phyloP scores from a whole-genome alignment of 2,888 invertebrate genomes.

The Odontothrips loti region DNA sequence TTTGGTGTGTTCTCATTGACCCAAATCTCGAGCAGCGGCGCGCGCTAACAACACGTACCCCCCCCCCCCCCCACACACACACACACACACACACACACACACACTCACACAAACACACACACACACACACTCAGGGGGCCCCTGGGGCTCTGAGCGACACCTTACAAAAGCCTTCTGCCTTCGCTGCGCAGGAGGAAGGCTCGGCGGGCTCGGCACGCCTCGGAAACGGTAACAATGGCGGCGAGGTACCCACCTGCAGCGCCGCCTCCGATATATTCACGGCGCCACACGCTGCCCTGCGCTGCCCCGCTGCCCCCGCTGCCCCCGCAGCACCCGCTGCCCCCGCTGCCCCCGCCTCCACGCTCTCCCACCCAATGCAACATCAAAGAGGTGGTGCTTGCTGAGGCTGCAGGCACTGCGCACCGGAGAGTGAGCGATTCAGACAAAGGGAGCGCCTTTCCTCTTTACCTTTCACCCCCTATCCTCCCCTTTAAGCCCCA shows the following conservation, averaged over 20 bases:
- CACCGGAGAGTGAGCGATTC: conserved; percentile 1
- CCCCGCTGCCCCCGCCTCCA: background rate
- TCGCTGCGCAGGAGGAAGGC: no score
- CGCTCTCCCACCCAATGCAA: background rate
- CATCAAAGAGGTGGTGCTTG: background rate
- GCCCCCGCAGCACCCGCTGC: background rate
- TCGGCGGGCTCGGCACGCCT: no score
- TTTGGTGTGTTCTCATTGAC: background rate
- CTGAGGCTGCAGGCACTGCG: background rate
- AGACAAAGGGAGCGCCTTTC: background rate
- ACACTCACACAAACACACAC: no score
- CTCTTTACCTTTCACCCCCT: background rate
- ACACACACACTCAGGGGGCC: no score
- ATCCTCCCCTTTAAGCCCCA: background rate
- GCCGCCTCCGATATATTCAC: no score
- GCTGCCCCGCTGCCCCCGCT: background rate
- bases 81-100: background rate
- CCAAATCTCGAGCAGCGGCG: background rate
- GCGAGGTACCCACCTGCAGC: no score
- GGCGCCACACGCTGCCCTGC: no score
- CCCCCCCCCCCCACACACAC: background rate
- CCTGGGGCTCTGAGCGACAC: no score
- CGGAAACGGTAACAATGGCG: no score
- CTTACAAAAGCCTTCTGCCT: no score
- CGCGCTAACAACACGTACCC: background rate